Percentiles rank a stretch among this genome's conserved stretches.
Conservation (phyloP, 2,113 vertebrate species). For the Salvelinus fontinalis region DNA sequence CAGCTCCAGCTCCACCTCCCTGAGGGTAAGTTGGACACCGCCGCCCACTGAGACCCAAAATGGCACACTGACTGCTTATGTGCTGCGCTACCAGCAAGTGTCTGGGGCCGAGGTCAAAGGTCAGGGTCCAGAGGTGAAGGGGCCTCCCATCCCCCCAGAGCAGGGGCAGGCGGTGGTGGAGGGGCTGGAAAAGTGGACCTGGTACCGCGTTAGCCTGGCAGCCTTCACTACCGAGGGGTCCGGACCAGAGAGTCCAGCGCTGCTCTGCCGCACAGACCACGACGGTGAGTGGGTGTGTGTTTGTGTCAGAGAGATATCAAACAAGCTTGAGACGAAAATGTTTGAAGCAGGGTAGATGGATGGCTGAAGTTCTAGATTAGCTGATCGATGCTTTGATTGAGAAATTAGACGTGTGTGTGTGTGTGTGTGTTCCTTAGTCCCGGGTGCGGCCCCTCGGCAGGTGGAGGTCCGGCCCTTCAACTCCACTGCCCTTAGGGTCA, state of each 20-base stretch:
- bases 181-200: constrained; percentile 92
- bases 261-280: constrained; percentile 88
- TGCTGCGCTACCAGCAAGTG: constrained; percentile 84
- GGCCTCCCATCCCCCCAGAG: constrained; percentile 79
- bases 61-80: constrained; percentile 87
- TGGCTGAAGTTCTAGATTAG: no score
- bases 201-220: constrained; percentile 85
- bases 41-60: constrained; percentile 86
- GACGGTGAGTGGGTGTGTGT: constrained; percentile 77
- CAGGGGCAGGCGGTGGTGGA: constrained; percentile 81
- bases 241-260: constrained; percentile 85
- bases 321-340: no score
- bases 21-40: constrained; percentile 93
- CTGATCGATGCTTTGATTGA: no score
- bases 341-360: no score
- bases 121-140: constrained; percentile 70
- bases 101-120: constrained; percentile 75
- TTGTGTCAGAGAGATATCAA: no score
- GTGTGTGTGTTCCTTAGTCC: constrained; percentile 71
- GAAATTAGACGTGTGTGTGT: no score
- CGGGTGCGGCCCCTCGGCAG: constrained; percentile 88
- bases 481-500: constrained; percentile 86
- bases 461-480: constrained; percentile 89
- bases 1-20: constrained; percentile 88
- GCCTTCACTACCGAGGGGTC: constrained; percentile 84